phyloP scores from a whole-genome alignment of 2,888 invertebrate genomes.

The Drosophila prolongata region DNA sequence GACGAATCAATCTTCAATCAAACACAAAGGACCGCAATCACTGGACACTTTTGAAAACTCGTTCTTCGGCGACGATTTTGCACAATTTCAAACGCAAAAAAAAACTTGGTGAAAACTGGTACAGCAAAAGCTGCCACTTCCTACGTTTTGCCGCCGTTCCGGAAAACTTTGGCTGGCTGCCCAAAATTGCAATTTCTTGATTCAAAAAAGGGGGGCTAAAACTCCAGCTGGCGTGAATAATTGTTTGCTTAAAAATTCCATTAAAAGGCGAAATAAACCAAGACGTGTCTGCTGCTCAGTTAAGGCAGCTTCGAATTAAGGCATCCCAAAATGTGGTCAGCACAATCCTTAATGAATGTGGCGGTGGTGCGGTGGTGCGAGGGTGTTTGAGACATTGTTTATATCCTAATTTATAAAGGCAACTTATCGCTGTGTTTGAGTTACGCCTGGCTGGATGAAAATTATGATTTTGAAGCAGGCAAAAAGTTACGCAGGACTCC shows the following conservation, averaged over 20 bases:
- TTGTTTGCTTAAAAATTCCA: constrained; percentile 50
- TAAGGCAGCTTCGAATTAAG: neutral
- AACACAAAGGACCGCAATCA: constrained; percentile 5
- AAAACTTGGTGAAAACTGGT: neutral
- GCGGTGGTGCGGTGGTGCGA: no score
- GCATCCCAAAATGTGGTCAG: constrained; percentile 16
- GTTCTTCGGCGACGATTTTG: neutral
- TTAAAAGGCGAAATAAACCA: constrained; percentile 35
- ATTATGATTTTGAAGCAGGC: constrained; percentile 11
- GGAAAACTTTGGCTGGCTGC: constrained; percentile 32
- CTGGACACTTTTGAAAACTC: neutral
- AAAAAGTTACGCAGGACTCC: constrained; percentile 4
- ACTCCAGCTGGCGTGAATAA: constrained; percentile 36
- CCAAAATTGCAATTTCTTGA: constrained; percentile 21
- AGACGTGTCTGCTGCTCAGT: constrained; percentile 17
- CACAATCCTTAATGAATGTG: constrained; percentile 1
- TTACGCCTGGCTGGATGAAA: neutral
- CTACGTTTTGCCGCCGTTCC: neutral
- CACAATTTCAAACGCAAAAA: neutral
- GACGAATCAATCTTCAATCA: constrained; percentile 19
- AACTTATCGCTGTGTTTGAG: constrained; percentile 12
- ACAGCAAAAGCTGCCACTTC: neutral
- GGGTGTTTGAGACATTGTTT: neutral
- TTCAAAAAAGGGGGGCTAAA: neutral
- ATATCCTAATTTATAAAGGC: constrained; percentile 14